Conservation (phyloP, 2,797 vertebrate genomes). For the Schizopygopsis pylzovi region DNA sequence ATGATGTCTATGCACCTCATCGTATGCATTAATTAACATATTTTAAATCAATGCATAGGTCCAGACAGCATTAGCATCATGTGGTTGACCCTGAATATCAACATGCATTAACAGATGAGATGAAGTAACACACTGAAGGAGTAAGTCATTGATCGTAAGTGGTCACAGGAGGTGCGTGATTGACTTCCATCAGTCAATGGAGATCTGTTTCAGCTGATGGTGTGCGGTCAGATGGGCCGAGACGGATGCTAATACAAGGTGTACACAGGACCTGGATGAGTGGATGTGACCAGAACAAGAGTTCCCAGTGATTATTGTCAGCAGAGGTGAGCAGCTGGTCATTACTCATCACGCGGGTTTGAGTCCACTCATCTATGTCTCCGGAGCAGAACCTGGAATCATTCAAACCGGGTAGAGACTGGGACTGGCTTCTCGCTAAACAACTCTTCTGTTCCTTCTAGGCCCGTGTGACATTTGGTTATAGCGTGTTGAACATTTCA, state of each 20-base stretch:
- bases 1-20: not conserved
- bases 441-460: not conserved
- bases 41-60: not conserved
- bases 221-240: not conserved
- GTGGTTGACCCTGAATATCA: not conserved
- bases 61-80: not conserved
- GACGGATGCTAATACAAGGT: slow-evolving; percentile 1
- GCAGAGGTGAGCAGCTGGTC: slow-evolving; percentile 27
- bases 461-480: slow-evolving; percentile 22
- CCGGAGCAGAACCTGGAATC: slow-evolving; percentile 38
- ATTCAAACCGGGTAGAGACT: slow-evolving; percentile 13
- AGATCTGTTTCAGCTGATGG: too few species aligned
- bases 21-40: not conserved
- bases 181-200: not conserved
- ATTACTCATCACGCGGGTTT: slow-evolving; percentile 5
- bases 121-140: too few species aligned
- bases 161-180: slow-evolving; percentile 3
- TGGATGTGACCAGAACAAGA: slow-evolving; percentile 1
- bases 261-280: not conserved
- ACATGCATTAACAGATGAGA: not conserved
- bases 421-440: slow-evolving; percentile 18
- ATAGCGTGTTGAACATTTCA: slow-evolving; percentile 48
- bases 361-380: slow-evolving; percentile 48
- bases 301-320: slow-evolving; percentile 30
- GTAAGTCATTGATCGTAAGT: too few species aligned